A percentile compares a stretch with the other conserved stretches of the same genome.
Evolutionary conservation across 2,888 invertebrate species (phyloP).

Genomic region (Calameuta pallipes): DNA sequence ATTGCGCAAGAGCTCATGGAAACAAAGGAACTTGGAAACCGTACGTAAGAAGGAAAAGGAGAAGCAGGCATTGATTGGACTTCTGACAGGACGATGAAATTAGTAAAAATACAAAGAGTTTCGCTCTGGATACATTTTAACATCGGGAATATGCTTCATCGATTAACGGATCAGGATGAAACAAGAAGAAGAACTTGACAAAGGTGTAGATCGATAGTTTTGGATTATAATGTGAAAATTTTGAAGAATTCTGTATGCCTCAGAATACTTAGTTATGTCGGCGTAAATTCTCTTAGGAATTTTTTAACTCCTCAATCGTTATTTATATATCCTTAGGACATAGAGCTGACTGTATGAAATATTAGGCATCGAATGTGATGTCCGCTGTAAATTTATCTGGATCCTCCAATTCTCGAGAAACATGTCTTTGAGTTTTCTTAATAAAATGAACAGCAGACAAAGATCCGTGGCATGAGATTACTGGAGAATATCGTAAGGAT

Average conservation of each 20-base stretch:
- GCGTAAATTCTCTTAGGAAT: background rate
- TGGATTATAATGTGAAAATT: background rate
- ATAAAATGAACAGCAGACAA: background rate
- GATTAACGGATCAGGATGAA: background rate
- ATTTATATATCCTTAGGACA: slow-evolving; percentile 2
- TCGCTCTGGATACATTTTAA: background rate
- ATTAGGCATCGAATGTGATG: background rate
- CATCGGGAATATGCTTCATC: background rate
- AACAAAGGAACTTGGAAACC: slow-evolving; percentile 89
- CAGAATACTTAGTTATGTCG: background rate
- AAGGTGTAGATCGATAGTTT: background rate
- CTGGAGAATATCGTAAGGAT: background rate
- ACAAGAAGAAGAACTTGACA: background rate
- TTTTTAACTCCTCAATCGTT: slow-evolving; percentile 3
- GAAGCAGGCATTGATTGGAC: slow-evolving; percentile 84
- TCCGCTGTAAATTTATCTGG: background rate
- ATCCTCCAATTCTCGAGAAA: background rate
- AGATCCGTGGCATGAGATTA: background rate
- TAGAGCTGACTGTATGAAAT: background rate
- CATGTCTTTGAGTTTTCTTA: background rate
- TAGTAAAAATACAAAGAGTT: background rate
- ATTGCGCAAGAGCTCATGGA: slow-evolving; percentile 96
- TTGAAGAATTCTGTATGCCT: background rate
- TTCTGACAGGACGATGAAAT: slow-evolving; percentile 72
- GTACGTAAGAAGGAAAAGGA: slow-evolving; percentile 97